Evolutionary conservation across 2,888 invertebrate species (phyloP), one percentile per base, ranked within the genome.

Genomic region (Dryadula phaetusa): DNA sequence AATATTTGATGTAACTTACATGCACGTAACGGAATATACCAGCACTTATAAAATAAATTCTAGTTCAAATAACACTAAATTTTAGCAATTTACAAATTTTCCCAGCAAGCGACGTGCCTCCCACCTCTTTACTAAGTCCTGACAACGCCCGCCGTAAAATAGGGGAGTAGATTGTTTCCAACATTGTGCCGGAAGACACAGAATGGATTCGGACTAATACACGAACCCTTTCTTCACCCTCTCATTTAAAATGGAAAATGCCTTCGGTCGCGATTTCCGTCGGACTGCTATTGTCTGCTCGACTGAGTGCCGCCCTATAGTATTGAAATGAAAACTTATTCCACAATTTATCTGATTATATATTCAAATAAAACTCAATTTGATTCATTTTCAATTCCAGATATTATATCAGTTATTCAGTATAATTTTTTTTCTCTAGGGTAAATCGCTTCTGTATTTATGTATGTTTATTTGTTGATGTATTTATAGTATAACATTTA

Each of bases 181-280:
- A 85, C 86, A 85, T 84, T 85, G 80, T 76, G 79, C 82, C 82
- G 86, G 87, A 88, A 87, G 83, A 85, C 81, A 79, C 76, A 74
- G 83, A 89, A 90, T 88, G 86, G 87, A 89, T 88, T 88, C 84
- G 80, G 86, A 88, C 87, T 88, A 86, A 88, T 84, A 83, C 82
- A 77, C 76, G 77, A 81, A 82, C 85, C 88, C 86, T 83, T 80
- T 81, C 80, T 76, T 70, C 66, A 83, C 87, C 90, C 90, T 86
- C 84, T 75, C 82, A 86, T 87, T 64, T 58, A 85, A 89, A 90
- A 87, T 84, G 82, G 87, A 84, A 85, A 85, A 88, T 87, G 79
- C 85, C 85, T 84, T 86, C 81, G 81, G 83, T 83, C 77, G 79
- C 85, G 84, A 86, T 90, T 87, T 86, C 86, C 86, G 85, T 75